Evolutionary conservation across 2,888 invertebrate species (phyloP).

Genomic region (Leptinotarsa peninsularis): DNA sequence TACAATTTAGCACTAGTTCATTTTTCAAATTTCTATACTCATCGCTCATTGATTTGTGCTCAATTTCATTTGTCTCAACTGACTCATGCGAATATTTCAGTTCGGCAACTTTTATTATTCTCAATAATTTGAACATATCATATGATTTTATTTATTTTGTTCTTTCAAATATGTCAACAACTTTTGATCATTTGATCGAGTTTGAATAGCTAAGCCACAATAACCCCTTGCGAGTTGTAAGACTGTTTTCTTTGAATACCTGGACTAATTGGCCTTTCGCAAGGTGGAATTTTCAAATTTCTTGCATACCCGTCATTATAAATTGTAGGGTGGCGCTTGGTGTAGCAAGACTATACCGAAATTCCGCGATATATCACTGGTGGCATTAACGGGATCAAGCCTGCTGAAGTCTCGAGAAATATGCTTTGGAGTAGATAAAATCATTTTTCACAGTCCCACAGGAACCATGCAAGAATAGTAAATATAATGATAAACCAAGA

Average conservation of each 20-base stretch:
- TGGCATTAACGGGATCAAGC: constrained; percentile 3
- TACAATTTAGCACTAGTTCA: no score
- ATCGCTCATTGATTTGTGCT: no score
- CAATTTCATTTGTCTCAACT: no score
- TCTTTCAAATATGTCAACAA: no score
- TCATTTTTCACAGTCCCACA: background rate
- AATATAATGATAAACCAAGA: background rate
- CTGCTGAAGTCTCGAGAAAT: background rate
- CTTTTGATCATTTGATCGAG: no score
- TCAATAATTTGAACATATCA: no score
- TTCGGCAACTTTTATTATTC: no score
- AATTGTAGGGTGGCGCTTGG: constrained; percentile 14
- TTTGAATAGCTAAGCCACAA: no score
- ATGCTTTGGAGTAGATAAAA: background rate
- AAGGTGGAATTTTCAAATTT: background rate
- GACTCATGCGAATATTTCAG: no score
- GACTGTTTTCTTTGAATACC: background rate
- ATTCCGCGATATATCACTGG: constrained; percentile 10
- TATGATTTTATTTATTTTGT: no score
- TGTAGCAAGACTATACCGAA: background rate
- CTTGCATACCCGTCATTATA: background rate
- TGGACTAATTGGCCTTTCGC: constrained; percentile 4
- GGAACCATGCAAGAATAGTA: background rate
- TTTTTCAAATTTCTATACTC: no score
- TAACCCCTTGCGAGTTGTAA: background rate